Conservation (phyloP, 2,888 invertebrate genomes). For the Sceliomorpha sp. region DNA sequence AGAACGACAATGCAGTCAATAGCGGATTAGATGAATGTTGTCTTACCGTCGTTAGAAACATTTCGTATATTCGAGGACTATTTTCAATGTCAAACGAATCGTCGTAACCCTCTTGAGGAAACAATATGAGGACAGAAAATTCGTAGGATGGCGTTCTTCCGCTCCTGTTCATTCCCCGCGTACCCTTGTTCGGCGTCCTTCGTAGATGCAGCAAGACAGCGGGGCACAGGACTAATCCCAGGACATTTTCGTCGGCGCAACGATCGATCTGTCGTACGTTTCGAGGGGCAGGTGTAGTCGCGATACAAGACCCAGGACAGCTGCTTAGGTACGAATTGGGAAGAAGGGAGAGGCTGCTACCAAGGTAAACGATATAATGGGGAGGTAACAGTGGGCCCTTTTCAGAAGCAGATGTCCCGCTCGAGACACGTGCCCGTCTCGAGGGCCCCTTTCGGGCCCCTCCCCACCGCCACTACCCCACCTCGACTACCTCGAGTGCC, state of each 20-base stretch:
- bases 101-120: not conserved
- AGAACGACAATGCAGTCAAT: too few relatives aligned
- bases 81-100: too few relatives aligned
- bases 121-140: not conserved
- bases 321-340: conserved; percentile 44
- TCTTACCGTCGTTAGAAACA: too few relatives aligned
- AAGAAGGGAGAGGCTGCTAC: conserved; percentile 53
- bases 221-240: conserved; percentile 34
- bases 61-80: too few relatives aligned
- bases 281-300: conserved; percentile 49
- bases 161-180: conserved; percentile 24
- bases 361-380: conserved; percentile 69
- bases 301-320: conserved; percentile 56
- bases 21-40: too few relatives aligned
- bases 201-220: conserved; percentile 29
- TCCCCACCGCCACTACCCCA: conserved; percentile 18
- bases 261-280: conserved; percentile 39
- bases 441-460: conserved; percentile 39
- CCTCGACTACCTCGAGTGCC: conserved; percentile 54
- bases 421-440: conserved; percentile 68
- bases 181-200: conserved; percentile 27
- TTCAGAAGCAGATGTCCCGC: conserved; percentile 69
- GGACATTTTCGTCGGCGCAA: conserved; percentile 36
- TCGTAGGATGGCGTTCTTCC: conserved; percentile 18
- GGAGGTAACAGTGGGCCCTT: conserved; percentile 72